Percentiles rank a stretch among this genome's conserved stretches.
Evolutionary conservation across 2,113 vertebrate species (phyloP).

Genomic region (Petroica traversi): DNA sequence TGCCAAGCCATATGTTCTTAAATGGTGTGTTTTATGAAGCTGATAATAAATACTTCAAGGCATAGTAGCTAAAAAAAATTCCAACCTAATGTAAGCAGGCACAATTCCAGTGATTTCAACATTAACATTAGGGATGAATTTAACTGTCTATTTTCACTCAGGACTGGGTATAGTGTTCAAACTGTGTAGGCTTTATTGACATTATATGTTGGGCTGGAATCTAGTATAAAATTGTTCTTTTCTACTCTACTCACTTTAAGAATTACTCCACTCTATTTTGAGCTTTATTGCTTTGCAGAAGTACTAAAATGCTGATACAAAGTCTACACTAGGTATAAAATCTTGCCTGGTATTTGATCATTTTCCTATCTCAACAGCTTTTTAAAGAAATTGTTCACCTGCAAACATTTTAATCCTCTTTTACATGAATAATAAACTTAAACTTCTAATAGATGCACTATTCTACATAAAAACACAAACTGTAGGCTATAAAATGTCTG

Average conservation of each 20-base stretch:
- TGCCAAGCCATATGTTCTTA: constrained; percentile 36
- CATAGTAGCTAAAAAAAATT: not conserved
- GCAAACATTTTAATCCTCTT: not conserved
- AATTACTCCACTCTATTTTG: not conserved
- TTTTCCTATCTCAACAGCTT: not conserved
- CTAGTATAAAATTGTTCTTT: not conserved
- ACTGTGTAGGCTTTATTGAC: not conserved
- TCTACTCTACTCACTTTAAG: not conserved
- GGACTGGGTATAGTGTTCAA: not conserved
- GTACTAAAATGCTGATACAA: not conserved
- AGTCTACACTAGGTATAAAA: not conserved
- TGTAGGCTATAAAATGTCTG: not conserved
- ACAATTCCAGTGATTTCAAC: not conserved
- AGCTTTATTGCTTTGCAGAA: not conserved
- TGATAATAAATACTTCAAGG: constrained; percentile 43
- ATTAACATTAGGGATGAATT: not conserved
- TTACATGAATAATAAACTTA: not conserved
- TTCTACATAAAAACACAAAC: not conserved
- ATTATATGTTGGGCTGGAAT: not conserved
- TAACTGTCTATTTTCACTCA: not conserved
- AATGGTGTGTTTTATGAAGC: constrained; percentile 26
- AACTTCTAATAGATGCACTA: not conserved
- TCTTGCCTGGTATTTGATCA: not conserved
- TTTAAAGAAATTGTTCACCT: not conserved
- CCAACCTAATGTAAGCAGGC: not conserved